Evolutionary conservation across 2,797 vertebrate genomes (phyloP).

Genomic region (Phalloptychus januarius): DNA sequence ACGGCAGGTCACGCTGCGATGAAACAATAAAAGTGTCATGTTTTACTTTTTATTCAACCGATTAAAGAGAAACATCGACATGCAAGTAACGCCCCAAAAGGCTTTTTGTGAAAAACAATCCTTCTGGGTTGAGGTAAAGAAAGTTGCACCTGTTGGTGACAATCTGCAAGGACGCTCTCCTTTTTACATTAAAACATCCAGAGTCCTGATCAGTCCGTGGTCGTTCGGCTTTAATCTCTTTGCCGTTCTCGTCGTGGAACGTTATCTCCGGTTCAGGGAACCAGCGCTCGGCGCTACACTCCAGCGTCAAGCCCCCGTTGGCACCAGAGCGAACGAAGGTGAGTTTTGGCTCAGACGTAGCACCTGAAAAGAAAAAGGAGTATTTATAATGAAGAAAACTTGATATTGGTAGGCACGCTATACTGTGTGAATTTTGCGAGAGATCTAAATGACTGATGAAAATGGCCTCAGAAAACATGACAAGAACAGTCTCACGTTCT

Average conservation of each 20-base stretch:
- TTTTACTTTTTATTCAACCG: background rate
- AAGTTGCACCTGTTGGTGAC: background rate
- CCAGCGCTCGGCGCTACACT: slow-evolving; percentile 33
- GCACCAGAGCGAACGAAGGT: accelerated
- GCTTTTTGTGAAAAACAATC: background rate
- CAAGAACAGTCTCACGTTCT: background rate
- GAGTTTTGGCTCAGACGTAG: slow-evolving; percentile 10
- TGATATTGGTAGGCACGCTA: background rate
- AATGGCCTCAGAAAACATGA: background rate
- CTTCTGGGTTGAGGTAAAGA: background rate
- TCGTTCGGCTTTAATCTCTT: accelerated
- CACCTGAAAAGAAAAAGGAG: background rate
- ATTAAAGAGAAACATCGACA: background rate
- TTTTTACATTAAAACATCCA: background rate
- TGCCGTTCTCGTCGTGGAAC: slow-evolving; percentile 19
- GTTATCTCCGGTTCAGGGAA: background rate
- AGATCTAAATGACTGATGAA: background rate
- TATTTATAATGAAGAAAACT: background rate
- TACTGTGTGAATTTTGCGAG: background rate
- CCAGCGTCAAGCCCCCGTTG: background rate
- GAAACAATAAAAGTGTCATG: background rate
- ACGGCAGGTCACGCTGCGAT: slow-evolving; percentile 30
- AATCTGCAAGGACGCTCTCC: slow-evolving; percentile 1
- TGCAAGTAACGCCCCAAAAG: too few relatives aligned
- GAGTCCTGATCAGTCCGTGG: accelerated